phyloP scores from a whole-genome alignment of 1,140 invertebrate species.

The Drosophila bocki region DNA sequence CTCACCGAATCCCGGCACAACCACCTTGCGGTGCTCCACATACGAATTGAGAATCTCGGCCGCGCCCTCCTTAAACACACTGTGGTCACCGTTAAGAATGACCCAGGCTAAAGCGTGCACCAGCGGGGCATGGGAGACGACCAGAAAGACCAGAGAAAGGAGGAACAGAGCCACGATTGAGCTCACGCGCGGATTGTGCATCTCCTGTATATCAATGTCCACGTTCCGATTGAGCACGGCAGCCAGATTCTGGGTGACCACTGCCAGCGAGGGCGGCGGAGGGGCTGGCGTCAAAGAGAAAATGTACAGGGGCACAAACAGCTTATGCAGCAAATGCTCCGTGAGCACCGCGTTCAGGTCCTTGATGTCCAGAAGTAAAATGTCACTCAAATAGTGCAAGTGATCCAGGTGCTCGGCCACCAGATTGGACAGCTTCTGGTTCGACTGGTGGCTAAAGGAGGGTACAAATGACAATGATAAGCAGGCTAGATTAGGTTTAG shows the following conservation, averaged over 20 bases:
- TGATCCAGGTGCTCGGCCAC: conserved; percentile 99
- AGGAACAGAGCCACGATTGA: conserved; percentile 96
- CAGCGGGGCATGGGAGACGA: conserved; percentile 94
- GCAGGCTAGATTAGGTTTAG: no score
- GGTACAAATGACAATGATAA: background rate
- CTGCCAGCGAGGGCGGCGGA: conserved; percentile 85
- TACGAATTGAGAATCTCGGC: conserved; percentile 92
- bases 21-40: conserved; percentile 86
- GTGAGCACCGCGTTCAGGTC: conserved; percentile 98
- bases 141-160: conserved; percentile 98
- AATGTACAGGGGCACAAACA: conserved; percentile 97
- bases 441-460: conserved; percentile 92
- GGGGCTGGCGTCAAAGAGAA: conserved; percentile 91
- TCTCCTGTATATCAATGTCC: conserved; percentile 85
- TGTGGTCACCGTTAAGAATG: conserved; percentile 92
- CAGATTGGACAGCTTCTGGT: conserved; percentile 95
- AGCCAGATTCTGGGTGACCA: conserved; percentile 87
- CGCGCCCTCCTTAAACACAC: conserved; percentile 90
- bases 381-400: conserved; percentile 99
- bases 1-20: conserved; percentile 85
- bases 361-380: conserved; percentile 95
- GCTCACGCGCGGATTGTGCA: conserved; percentile 90
- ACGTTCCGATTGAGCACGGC: conserved; percentile 87
- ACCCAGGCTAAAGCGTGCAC: conserved; percentile 95
- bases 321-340: conserved; percentile 96